Base-by-base conservation (phyloP, 2,113 vertebrate genomes). In the Archocentrus centrarchus region DNA sequence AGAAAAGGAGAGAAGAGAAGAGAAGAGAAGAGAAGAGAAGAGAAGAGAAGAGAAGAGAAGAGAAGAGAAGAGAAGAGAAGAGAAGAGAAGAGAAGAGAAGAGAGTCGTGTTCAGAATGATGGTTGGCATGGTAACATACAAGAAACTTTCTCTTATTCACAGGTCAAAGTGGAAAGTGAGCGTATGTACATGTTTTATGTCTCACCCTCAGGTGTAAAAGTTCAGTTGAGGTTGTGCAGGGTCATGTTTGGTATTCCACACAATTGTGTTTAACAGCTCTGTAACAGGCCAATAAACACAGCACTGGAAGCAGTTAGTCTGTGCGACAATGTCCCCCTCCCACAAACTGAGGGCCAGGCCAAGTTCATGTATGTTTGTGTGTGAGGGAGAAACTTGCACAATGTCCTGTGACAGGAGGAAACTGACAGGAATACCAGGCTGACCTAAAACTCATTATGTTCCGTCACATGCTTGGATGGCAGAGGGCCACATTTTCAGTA, bases 251-350 rank as follows among this genome's bases (percentile, higher is more conserved):
- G 78, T 92, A 88, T 91, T 68, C 90, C 80, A 78, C 87, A 89
- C 80, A 91, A 93, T 93, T 93, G 86, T 94, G 89, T 93, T 94
- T 91, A 92, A 92, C 91, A 93, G 85, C 86, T 92, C 85, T 80
- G 83, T 88, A 92, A 92, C 91, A 91, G 84, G 82, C 90, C 90
- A 93, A 93, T 93, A 93, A 95, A 92, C 91, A 94, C 84, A 79
- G 79, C 63, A 60, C 81, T 89, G 86, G 86, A 91, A 90, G 80
- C 80, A 77, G 89, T 90, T 79, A 88, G 86, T 59, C 24, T 78
- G 62, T 86, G 84, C 90, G 91, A 93, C 89, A 86, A 80, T 88
- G 85, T 90, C 86, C 82, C 83, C 63, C 66, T 85, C 68, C 88
- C 64, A 78, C 7, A 24, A 64, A 82, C 79, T 73, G 79, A 89